Evolutionary conservation across 2,888 invertebrate genomes (phyloP).

Genomic region (Caenorhabditis sp.): DNA sequence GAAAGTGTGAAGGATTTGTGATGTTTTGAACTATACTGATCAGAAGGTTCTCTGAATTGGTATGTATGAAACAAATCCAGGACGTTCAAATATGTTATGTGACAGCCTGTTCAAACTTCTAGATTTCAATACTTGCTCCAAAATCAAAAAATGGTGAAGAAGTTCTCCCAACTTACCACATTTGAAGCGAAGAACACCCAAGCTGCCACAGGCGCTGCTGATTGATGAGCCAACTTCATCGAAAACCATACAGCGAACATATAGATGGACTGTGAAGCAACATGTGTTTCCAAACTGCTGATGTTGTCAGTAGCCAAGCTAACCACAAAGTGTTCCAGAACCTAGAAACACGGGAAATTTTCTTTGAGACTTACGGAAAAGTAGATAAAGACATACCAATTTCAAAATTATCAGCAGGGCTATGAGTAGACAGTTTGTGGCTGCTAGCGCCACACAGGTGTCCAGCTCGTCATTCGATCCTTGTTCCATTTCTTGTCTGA

Average conservation of each 20-base stretch:
- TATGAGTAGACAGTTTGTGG: conserved; percentile 17
- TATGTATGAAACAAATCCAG: too few species aligned
- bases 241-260: conserved; percentile 45
- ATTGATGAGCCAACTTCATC: conserved; percentile 46
- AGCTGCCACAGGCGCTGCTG: conserved; percentile 61
- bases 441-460: conserved; percentile 18
- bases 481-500: conserved; percentile 49
- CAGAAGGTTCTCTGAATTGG: too few species aligned
- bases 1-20: too few species aligned
- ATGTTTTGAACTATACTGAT: too few species aligned
- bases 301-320: conserved; percentile 13
- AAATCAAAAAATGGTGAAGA: too few species aligned
- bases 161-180: conserved; percentile 33
- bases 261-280: conserved; percentile 39
- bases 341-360: conserved; percentile 17
- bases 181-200: conserved; percentile 69
- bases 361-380: background rate
- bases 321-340: conserved; percentile 10
- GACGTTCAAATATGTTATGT: too few species aligned
- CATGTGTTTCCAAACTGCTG: conserved; percentile 45
- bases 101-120: too few species aligned
- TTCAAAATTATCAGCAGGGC: conserved; percentile 16
- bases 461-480: conserved; percentile 15
- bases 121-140: too few species aligned
- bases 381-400: background rate